Base-by-base conservation (phyloP, 2,888 invertebrate genomes). In the Troides helena region DNA sequence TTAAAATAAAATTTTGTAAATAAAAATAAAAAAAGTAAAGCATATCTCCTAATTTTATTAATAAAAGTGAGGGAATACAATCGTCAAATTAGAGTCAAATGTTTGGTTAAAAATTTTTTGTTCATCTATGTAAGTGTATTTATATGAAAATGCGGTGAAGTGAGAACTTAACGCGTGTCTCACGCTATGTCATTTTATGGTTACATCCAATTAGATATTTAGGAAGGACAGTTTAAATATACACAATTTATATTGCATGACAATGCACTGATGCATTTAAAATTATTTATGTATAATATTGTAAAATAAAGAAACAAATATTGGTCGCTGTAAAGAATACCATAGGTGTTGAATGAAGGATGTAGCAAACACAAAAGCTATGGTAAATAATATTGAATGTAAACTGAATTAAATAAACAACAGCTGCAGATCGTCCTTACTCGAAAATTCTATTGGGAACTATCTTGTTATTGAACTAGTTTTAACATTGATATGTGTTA, bases 151-250 rank as follows among this genome's bases (percentile, higher is more conserved):
- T 46, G 71, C 76, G 72, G 72, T 78, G 75, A 76, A 75, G 75
- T 75, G 72, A 75, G 74, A 78, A 76, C 75, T 72, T 74, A 2
- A n/a, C 73, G 74, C 73, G 77, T 79, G 78, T 76, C 71, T 77
- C 78, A 78, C 77, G 77, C 74, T 56, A 75, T 71, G 71, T 66
- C 71, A 69, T 69, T 17, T 61, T 53, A 61, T 53, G 30, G 39
- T 53, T 53, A 56, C 43, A 69, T 17, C 18, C 46, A 61, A 39
- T 57, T 67, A 71, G 50, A n/a, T 68, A 70, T 69, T 64, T 69
- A 67, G 63, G 65, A 67, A 69, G 71, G 70, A 70, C 68, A 64
- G 68, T 63, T n/a, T 63, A 36, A 50, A 68, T 64, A 64, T 36
- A 50, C 63, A 68, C 58, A 21, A 39, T 62, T 8, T 62, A 12